These are phyloP conservation scores for Jordanella pulchra DNA, from an alignment of 2,797 vertebrate species.

Conservation along the genomic window DNA sequence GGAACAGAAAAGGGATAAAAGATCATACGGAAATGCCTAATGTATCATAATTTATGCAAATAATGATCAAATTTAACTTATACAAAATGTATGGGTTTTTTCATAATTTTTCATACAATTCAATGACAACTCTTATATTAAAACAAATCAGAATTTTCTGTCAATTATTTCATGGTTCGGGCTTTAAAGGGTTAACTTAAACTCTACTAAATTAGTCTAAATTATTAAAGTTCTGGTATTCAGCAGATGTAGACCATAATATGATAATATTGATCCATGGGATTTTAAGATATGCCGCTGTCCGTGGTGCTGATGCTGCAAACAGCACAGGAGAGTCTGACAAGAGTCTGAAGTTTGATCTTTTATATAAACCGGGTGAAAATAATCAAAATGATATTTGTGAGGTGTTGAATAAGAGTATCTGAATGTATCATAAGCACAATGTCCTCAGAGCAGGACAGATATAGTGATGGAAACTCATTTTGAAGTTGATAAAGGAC, in stretches of 20 bases:
- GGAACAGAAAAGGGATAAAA: no score
- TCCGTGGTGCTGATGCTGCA: neutral
- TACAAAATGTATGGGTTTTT: no score
- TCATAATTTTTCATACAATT: no score
- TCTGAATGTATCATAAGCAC: neutral
- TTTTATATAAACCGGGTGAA: neutral
- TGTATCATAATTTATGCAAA: no score
- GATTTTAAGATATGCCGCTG: neutral
- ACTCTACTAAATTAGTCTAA: neutral
- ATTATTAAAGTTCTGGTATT: no score
- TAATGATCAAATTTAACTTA: no score
- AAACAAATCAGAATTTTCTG: no score
- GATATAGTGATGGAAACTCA: neutral
- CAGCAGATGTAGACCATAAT: neutral
- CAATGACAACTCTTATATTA: no score
- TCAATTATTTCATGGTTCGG: no score
- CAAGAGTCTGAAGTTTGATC: neutral
- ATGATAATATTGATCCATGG: neutral
- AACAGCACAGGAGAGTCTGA: neutral
- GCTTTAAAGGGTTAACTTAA: no score
- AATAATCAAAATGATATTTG: neutral
- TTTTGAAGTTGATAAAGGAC: neutral
- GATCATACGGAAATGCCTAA: no score
- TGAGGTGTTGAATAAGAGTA: neutral
- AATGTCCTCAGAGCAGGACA: neutral